Conservation (phyloP, 2,888 invertebrate genomes). For the Cistogaster globosa region DNA sequence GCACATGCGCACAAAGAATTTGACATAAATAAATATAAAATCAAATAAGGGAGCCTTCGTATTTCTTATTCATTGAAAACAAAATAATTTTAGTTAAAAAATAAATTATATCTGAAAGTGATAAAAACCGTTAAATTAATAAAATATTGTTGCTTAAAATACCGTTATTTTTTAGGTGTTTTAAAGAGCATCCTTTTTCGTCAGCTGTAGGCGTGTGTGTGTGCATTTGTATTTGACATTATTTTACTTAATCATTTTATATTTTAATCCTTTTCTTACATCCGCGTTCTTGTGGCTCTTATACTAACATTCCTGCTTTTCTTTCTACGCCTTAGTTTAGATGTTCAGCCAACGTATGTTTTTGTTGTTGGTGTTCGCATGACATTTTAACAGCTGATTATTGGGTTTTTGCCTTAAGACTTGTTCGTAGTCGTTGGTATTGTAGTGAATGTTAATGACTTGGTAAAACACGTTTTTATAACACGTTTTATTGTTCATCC, state of each 20-base stretch:
- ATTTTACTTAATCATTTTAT: slow-evolving; percentile 38
- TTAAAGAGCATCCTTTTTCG: too few species aligned
- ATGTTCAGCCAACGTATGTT: neutral
- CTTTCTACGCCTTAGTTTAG: neutral
- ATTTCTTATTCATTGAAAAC: slow-evolving; percentile 14
- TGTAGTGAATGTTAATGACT: slow-evolving; percentile 68
- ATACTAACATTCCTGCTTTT: slow-evolving; percentile 6
- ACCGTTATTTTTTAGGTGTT: too few species aligned
- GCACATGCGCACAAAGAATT: slow-evolving; percentile 66
- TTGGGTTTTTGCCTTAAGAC: slow-evolving; percentile 41
- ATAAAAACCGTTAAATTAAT: neutral
- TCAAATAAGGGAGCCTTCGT: slow-evolving; percentile 54
- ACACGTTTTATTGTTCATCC: slow-evolving; percentile 58
- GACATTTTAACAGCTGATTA: slow-evolving; percentile 65
- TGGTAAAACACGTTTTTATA: slow-evolving; percentile 63
- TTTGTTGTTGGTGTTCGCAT: neutral
- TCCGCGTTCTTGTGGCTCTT: slow-evolving; percentile 49
- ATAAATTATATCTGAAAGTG: slow-evolving; percentile 3
- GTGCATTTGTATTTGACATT: slow-evolving; percentile 39
- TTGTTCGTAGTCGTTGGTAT: slow-evolving; percentile 19
- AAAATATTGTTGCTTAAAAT: neutral
- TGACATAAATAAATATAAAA: slow-evolving; percentile 29
- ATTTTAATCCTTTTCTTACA: slow-evolving; percentile 53
- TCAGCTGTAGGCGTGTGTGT: slow-evolving; percentile 13
- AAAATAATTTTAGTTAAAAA: slow-evolving; percentile 15